Evolutionary conservation across 2,113 vertebrate genomes (phyloP).

Genomic region (Rhabdornis inornatus): DNA sequence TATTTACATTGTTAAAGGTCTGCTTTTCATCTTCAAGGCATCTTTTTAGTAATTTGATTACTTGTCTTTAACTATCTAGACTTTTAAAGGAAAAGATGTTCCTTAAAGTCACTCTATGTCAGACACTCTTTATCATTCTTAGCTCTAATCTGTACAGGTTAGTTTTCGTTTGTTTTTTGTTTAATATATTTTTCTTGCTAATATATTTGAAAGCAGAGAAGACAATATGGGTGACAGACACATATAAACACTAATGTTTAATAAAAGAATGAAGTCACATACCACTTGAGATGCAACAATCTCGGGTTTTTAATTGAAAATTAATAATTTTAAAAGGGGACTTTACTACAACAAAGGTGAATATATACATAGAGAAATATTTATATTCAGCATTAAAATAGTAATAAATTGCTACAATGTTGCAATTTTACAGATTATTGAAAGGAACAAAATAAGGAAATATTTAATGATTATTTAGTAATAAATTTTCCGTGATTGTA

Average conservation of each 20-base stretch:
- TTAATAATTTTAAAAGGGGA: background rate
- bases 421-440: background rate
- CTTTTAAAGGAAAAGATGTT: background rate
- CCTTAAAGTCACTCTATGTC: background rate
- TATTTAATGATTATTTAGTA: background rate
- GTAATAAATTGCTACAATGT: background rate
- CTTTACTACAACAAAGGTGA: background rate
- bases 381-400: background rate
- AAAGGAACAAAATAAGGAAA: background rate
- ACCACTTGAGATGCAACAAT: background rate
- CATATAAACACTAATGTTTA: background rate
- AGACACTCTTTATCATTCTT: background rate
- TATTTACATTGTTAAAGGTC: background rate
- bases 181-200: background rate
- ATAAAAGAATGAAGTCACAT: background rate
- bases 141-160: background rate
- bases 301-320: background rate
- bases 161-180: background rate
- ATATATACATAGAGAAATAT: background rate
- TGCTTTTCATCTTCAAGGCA: background rate
- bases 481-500: background rate
- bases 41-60: background rate
- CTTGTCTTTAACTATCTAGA: background rate
- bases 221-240: background rate
- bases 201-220: background rate